Evolutionary conservation across 1,140 invertebrate species (phyloP).

Genomic region (Reticulitermes speratus): DNA sequence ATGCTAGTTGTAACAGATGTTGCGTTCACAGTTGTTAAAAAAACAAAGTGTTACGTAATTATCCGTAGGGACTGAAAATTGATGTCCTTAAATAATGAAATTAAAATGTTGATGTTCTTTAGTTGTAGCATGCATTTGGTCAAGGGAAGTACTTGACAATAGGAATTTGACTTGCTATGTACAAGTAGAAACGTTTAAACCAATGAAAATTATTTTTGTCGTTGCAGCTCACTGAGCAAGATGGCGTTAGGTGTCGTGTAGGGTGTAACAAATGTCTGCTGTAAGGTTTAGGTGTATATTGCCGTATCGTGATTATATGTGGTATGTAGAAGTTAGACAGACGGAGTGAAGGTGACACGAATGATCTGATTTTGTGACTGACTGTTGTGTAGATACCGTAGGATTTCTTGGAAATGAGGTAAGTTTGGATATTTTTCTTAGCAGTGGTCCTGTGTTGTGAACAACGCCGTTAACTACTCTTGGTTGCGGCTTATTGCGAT

Average conservation of each 20-base stretch:
- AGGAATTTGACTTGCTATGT: not conserved
- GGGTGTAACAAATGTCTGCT: constrained; percentile 14
- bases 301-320: not conserved
- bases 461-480: not conserved
- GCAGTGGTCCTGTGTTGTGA: constrained; percentile 6
- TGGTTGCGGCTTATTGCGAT: not conserved
- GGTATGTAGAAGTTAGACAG: not conserved
- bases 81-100: no score
- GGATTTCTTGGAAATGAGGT: not conserved
- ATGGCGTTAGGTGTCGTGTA: constrained; percentile 5
- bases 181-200: not conserved
- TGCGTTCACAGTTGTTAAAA: no score
- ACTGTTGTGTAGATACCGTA: not conserved
- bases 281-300: not conserved
- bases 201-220: not conserved
- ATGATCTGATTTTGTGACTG: not conserved
- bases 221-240: not conserved
- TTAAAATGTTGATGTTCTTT: no score
- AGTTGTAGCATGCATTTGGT: no score
- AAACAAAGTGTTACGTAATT: no score
- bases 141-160: not conserved
- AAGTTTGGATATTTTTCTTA: not conserved
- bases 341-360: not conserved
- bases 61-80: no score
- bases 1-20: no score